Base-by-base conservation (phyloP, 2,797 vertebrate genomes). In the Bradypodion pumilum region DNA sequence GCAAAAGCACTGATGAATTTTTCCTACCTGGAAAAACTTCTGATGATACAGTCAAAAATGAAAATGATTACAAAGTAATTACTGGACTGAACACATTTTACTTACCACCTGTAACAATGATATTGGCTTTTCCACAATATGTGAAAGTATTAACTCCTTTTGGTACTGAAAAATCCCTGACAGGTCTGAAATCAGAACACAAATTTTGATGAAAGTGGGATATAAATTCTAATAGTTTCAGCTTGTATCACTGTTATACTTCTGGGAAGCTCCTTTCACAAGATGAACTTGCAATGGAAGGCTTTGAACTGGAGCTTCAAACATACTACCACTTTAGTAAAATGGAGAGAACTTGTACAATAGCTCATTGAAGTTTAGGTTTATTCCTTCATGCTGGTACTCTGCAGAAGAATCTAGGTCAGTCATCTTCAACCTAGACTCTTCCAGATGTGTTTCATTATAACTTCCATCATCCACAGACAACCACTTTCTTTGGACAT, bases 31-130 rank as follows among this genome's bases (percentile, higher is more conserved):
- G n/a, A n/a, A n/a, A n/a, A n/a, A n/a, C n/a, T n/a, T n/a, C n/a
- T n/a, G n/a, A n/a, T n/a, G n/a, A n/a, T n/a, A n/a, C n/a, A n/a
- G n/a, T n/a, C n/a, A n/a, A n/a, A n/a, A n/a, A n/a, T n/a, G n/a
- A n/a, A n/a, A n/a, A n/a, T 56, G 19, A 68, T 74, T 12, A 74
- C n/a, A 35, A 68, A 46, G 8, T 35, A 68, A 8, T 62, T 60
- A n/a, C 59, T 72, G 29, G 60, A 60, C 3, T 60, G 56, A 52
- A 76, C 9, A 0, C 0, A 0, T 21, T n/a, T 0, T 29, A 92
- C 94, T 93, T 93, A 96, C 94, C 95, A 63, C 95, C 96, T 5
- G 95, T 96, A 86, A 94, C 90, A 84, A 96, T 72, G 16, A 95
- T 88, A 40, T 96, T 95, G 49, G 94, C 94, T 91, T 95, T 96